Evolutionary conservation across 2,888 invertebrate species (phyloP).

Genomic region (Portevinia maculata): DNA sequence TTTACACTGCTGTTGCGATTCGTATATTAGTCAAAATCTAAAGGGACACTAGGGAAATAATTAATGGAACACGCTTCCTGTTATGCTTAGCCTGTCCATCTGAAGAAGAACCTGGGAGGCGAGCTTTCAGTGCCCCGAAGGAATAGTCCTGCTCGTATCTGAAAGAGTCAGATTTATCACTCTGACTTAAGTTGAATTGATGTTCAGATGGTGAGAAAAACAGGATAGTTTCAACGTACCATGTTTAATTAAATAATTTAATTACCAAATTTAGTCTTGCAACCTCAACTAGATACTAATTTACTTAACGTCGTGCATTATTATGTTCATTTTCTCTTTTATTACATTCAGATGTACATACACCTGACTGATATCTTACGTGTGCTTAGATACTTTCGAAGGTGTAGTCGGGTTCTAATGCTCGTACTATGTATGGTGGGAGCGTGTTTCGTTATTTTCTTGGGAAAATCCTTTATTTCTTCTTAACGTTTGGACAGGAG

Average conservation of each 20-base stretch:
- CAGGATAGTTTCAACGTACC: slow-evolving; percentile 30
- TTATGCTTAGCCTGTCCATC: slow-evolving; percentile 30
- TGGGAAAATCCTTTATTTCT: slow-evolving; percentile 33
- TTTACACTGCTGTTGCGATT: slow-evolving; percentile 9
- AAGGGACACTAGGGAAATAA: slow-evolving; percentile 68
- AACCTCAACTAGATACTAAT: slow-evolving; percentile 53
- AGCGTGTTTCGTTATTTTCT: slow-evolving; percentile 4
- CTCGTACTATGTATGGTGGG: not conserved
- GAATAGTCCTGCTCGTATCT: slow-evolving; percentile 14
- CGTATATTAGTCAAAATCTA: slow-evolving; percentile 48
- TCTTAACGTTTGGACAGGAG: slow-evolving; percentile 10
- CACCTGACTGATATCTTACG: slow-evolving; percentile 26
- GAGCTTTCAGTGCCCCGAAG: not conserved
- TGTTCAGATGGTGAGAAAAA: not conserved
- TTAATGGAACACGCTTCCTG: slow-evolving; percentile 67
- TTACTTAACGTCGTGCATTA: slow-evolving; percentile 57
- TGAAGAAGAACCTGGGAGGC: slow-evolving; percentile 24
- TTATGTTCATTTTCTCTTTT: slow-evolving; percentile 43
- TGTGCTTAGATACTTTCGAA: slow-evolving; percentile 5
- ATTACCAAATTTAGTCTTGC: slow-evolving; percentile 53
- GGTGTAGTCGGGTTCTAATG: too few species aligned
- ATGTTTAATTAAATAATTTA: slow-evolving; percentile 63
- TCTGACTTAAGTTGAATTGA: not conserved
- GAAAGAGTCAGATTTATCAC: too few species aligned
- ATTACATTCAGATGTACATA: slow-evolving; percentile 22